Base-by-base conservation (phyloP, 2,888 invertebrate species). In the Clunio marinus region DNA sequence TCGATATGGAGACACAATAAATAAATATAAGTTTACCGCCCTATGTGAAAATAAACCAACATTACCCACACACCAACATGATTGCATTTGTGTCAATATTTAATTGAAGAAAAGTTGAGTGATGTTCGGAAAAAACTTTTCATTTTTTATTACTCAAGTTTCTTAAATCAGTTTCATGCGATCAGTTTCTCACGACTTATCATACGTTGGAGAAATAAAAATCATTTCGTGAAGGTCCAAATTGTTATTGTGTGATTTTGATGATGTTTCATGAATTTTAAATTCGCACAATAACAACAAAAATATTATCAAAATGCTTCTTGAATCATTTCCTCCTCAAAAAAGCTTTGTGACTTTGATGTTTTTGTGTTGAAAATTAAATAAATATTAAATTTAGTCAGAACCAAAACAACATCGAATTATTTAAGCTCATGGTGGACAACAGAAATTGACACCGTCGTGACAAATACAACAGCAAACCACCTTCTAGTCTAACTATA, bases 401-500 rank as follows among this genome's bases (percentile, higher is more conserved):
- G n/a, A n/a, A n/a, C n/a, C n/a, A n/a, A n/a, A n/a, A n/a, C n/a
- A n/a, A n/a, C n/a, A n/a, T n/a, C n/a, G n/a, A n/a, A n/a, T n/a
- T n/a, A n/a, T n/a, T n/a, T n/a, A n/a, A n/a, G n/a, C n/a, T n/a
- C n/a, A n/a, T n/a, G n/a, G n/a, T n/a, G n/a, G n/a, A n/a, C n/a
- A n/a, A n/a, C n/a, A n/a, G 13, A 32, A 32, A 32, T 32, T 13
- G 35, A 32, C 35, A 32, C 35, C 35, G 13, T 32, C 17, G n/a
- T n/a, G n/a, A n/a, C n/a, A n/a, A n/a, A n/a, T n/a, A 51, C 51
- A 51, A 51, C 3, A 17, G 2, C 22, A 51, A 2, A n/a, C 5
- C 51, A 17, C 51, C 51, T 51, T 51, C 51, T n/a, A n/a, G 51
- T 13, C 51, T 20, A 51, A n/a, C n/a, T n/a, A n/a, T n/a, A 51